These are phyloP conservation scores for Dinomys branickii DNA, from an alignment of 2,113 vertebrate species.

Conservation along the genomic window DNA sequence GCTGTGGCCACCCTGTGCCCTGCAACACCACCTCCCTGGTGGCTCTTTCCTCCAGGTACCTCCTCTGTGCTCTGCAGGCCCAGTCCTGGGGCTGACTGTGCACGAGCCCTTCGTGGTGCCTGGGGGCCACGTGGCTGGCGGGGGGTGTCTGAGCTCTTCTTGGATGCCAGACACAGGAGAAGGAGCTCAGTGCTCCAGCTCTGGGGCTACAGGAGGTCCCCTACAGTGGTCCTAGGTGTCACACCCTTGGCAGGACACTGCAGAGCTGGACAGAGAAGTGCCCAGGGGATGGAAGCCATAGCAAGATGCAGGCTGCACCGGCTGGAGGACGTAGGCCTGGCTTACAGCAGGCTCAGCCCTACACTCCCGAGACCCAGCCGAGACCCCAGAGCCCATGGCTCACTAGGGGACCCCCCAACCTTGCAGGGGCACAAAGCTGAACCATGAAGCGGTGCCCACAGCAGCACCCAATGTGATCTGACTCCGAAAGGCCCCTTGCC, in stretches of 20 bases:
- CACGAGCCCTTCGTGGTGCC: neutral
- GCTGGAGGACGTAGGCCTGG: neutral
- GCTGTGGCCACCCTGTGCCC: neutral
- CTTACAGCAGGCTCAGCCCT: neutral
- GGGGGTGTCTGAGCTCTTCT: neutral
- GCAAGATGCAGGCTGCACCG: neutral
- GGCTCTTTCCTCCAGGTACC: neutral
- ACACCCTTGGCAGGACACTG: neutral
- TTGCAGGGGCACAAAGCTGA: neutral
- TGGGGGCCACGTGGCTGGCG: neutral
- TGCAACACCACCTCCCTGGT: neutral
- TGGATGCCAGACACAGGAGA: neutral
- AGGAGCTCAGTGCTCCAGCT: neutral
- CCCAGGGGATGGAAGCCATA: neutral
- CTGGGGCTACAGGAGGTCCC: neutral
- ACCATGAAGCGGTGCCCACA: neutral
- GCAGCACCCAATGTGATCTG: neutral
- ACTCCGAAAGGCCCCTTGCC: neutral
- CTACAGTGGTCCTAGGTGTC: neutral
- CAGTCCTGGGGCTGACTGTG: neutral
- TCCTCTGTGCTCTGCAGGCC: neutral
- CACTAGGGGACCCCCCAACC: neutral
- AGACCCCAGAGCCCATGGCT: neutral
- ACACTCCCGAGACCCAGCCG: neutral
- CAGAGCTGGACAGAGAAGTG: neutral